Conservation (phyloP, 92 coral and sea anemone genomes). For the Epizoanthus ramosus region DNA sequence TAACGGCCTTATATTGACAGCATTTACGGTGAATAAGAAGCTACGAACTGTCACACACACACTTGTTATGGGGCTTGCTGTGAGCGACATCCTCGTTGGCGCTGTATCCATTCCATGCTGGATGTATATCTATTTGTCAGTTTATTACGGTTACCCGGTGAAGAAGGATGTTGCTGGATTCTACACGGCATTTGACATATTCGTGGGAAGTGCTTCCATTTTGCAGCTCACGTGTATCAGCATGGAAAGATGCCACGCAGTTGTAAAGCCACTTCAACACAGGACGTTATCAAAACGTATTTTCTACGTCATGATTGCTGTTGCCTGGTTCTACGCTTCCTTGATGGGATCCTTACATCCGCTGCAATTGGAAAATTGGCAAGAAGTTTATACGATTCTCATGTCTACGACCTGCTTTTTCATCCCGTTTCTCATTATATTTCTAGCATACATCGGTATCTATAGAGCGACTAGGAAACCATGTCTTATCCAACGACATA, state of each 20-base stretch:
- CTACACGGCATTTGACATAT: conserved; percentile 79
- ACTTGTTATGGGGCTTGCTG: conserved; percentile 73
- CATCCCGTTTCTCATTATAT: conserved; percentile 68
- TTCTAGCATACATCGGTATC: conserved; percentile 68
- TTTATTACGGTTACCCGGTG: conserved; percentile 45
- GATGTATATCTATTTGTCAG: conserved; percentile 62
- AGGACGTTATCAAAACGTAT: conserved; percentile 64
- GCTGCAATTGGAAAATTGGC: conserved; percentile 75
- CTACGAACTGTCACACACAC: conserved; percentile 79
- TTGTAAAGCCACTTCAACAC: conserved; percentile 83
- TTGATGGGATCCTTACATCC: conserved; percentile 74
- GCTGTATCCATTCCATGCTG: conserved; percentile 86
- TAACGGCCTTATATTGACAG: conserved; percentile 76
- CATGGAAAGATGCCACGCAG: conserved; percentile 85
- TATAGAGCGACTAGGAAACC: conserved; percentile 53
- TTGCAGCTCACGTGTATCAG: conserved; percentile 87
- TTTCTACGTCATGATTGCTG: conserved; percentile 66
- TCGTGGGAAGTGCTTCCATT: conserved; percentile 86
- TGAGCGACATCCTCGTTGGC: conserved; percentile 82
- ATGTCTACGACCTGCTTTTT: conserved; percentile 74
- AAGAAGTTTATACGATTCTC: conserved; percentile 66
- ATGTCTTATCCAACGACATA: conserved; percentile 43
- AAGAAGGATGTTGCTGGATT: conserved; percentile 51
- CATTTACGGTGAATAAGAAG: conserved; percentile 77
- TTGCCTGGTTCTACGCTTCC: conserved; percentile 78